Base-by-base conservation (phyloP, 2,888 invertebrate genomes). In the Anthophora plumipes region DNA sequence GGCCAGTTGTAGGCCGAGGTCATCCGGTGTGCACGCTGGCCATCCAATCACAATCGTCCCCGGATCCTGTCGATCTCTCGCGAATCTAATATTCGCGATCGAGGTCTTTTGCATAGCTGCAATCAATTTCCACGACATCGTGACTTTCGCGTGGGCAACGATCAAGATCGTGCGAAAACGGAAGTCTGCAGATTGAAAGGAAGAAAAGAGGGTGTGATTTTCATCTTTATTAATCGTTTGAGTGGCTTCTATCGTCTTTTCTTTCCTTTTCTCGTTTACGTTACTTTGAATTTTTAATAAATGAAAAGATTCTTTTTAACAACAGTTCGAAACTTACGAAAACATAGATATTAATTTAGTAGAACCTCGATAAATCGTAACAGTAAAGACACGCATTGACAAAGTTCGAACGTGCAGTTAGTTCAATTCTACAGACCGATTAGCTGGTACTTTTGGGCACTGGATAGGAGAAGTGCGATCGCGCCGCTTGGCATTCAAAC, bases 1-100 rank as follows among this genome's bases (percentile, higher is more conserved):
- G 74, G 67, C 59, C 74, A 52, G 76, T 84, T 84, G 68, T 85
- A 61, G 85, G 76, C 76, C 85, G 84, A 85, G 85, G 85, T 83
- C 82, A 77, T 69, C 85, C 64, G 76, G 84, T 85, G 66, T 73
- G 60, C 52, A 68, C 61, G 52, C 52, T 73, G 61, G 61, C 57
- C 72, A 70, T 69, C 79, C 74, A 80, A 82, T 82, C 77, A 66
- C 67, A 75, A 55, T 69, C 64, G 61, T 80, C 74, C 41, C 52
- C 46, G 39, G 76, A 72, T 74, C 70, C 52, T 37, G 72, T 80
- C 77, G 81, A 67, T 78, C 82, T 64, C 60, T 55, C 52, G 80
- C 66, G 75, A 83, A 85, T 85, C 74, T 77, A 84, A 84, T 84
- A 84, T 77, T 74, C 59, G 70, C 20, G 43, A 72, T 74, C 77